Conservation (phyloP, 2,113 vertebrate genomes). For the Phasianus colchicus region DNA sequence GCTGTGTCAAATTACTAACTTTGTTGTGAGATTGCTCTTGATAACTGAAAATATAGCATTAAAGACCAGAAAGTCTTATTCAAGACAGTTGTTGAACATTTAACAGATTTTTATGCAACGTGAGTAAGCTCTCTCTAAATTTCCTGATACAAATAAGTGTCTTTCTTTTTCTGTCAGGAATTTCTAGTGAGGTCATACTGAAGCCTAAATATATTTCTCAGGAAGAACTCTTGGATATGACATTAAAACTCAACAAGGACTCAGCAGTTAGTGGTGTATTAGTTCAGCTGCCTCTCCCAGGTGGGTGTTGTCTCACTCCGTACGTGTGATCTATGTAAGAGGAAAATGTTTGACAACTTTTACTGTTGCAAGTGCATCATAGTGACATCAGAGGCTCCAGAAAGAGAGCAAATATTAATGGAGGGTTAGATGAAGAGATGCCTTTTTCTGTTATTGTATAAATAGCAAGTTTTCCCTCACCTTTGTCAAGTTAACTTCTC, state of each 20-base stretch:
- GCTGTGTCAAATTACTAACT: background rate
- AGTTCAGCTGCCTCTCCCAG: slow-evolving; percentile 91
- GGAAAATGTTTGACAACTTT: background rate
- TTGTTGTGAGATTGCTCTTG: background rate
- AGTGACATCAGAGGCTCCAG: background rate
- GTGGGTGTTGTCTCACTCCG: slow-evolving; percentile 37
- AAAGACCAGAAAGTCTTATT: background rate
- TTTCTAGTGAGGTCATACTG: slow-evolving; percentile 87
- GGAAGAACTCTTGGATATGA: slow-evolving; percentile 89
- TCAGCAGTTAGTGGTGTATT: slow-evolving; percentile 89
- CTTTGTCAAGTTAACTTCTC: background rate
- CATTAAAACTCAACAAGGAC: slow-evolving; percentile 87
- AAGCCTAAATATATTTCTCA: slow-evolving; percentile 86
- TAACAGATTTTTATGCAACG: background rate
- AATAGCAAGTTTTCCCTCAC: background rate
- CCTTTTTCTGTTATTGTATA: background rate
- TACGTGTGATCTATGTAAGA: background rate
- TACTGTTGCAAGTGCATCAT: background rate
- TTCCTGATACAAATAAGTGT: background rate
- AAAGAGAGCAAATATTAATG: background rate
- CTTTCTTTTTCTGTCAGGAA: slow-evolving; percentile 68
- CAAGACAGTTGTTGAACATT: background rate
- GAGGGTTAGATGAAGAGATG: background rate
- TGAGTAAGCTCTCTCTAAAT: accelerated
- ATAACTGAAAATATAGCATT: background rate